Evolutionary conservation across 2,797 vertebrate genomes (phyloP), one percentile per base, ranked within the genome.

Genomic region (Rhincodon typus): DNA sequence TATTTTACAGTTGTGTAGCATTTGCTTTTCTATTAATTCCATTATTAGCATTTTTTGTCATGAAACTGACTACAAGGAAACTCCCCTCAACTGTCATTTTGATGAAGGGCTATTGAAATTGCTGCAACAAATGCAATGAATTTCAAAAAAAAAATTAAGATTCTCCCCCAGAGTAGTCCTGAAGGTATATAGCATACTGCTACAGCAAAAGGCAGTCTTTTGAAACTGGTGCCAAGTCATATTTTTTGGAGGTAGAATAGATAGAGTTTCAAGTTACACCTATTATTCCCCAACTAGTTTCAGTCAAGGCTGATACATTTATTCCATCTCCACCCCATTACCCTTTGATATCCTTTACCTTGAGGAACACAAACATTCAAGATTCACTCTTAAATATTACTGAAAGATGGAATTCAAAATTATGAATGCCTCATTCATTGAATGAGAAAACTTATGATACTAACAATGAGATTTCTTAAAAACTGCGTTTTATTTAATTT

Each of bases 351-450:
- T 91, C 34, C 42, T 27, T 50, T 87, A 8, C 23, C 34, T 8
- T 66, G 17, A 67, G 88, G 38, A 30, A 62, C 17, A 67, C 62
- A 91, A 91, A 7, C 12, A 57, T 8, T 91, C 30, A 91, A 91
- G 57, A 90, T 67, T 91, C 57, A 91, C n/a, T 19, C 57, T 21
- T n/a, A 38, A 91, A 38, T 66, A 66, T 66, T 2, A 67, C 57
- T 91, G 19, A 91, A 91, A 91, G 53, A 62, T 91, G 53, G 88
- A 62, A 93, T 42, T 93, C 90, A 69, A 23, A 69, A 84, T 25
- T 84, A 42, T 21, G 19, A 67, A 93, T 21, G 12, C 90, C 10
- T 42, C 3, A 93, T 69, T 93, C 67, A 93, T 12, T 21, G 21
- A 90, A 93, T 42, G 12, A 62, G 62, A 42, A 69, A 67, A 10